Percentiles rank a stretch among this genome's conserved stretches.
These are phyloP conservation scores for Jaculus jaculus DNA, from an alignment of 2,113 vertebrate species.

Conservation along the genomic window DNA sequence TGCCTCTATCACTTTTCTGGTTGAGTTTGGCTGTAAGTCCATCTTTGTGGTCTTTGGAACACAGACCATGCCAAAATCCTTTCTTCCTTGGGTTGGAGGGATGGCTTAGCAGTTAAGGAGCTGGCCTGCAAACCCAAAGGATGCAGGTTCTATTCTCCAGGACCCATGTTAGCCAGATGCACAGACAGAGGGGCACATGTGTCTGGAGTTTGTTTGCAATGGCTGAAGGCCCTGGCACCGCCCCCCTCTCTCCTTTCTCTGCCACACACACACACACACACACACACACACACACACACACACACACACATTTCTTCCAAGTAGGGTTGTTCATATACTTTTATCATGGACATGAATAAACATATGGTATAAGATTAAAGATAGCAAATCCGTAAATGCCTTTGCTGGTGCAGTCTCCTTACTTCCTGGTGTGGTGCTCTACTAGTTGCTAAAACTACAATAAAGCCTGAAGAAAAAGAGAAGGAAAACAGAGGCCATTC, in stretches of 20 bases:
- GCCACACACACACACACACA: too few species aligned
- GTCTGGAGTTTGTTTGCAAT: too few species aligned
- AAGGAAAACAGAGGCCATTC: slow-evolving; percentile 30
- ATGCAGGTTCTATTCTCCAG: too few species aligned
- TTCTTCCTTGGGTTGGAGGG: too few species aligned
- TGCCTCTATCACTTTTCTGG: not conserved
- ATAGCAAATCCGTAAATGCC: not conserved
- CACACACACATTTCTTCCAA: not conserved
- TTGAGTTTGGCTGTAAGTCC: not conserved
- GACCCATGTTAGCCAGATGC: too few species aligned
- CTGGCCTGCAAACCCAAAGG: too few species aligned
- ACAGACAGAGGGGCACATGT: too few species aligned
- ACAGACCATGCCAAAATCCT: not conserved
- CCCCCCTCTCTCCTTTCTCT: too few species aligned
- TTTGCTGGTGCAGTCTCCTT: not conserved
- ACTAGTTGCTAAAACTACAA: slow-evolving; percentile 42
- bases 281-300: not conserved
- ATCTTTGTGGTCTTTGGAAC: not conserved
- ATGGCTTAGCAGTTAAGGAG: too few species aligned
- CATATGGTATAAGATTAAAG: not conserved
- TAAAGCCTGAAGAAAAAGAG: not conserved
- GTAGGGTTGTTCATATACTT: not conserved
- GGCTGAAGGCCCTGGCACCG: too few species aligned
- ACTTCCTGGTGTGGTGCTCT: not conserved
- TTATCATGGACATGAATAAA: slow-evolving; percentile 17